A percentile compares a stretch with the other conserved stretches of the same genome.
phyloP scores from a whole-genome alignment of 1,140 invertebrate genomes.

The Zelostemma sp. region DNA sequence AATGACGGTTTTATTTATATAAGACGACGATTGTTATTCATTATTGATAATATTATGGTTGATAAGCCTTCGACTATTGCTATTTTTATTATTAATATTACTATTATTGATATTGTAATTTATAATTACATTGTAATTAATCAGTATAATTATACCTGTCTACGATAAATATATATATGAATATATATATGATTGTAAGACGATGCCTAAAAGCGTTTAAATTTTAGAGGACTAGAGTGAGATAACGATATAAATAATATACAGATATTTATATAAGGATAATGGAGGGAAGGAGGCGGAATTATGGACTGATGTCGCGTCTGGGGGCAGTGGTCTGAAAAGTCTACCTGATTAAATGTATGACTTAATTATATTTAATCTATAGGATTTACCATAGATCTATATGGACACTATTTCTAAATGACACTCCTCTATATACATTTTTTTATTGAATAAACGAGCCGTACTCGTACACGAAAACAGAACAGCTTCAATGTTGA shows the following conservation, averaged over 20 bases:
- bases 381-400: constrained; percentile 70
- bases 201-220: constrained; percentile 53
- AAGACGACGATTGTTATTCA: constrained; percentile 47
- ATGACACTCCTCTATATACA: constrained; percentile 62
- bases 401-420: constrained; percentile 61
- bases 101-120: constrained; percentile 9
- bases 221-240: constrained; percentile 54
- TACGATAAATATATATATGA: constrained; percentile 46
- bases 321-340: constrained; percentile 65
- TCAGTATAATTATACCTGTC: constrained; percentile 43
- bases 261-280: constrained; percentile 29
- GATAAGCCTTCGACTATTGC: constrained; percentile 17
- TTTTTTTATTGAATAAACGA: constrained; percentile 59
- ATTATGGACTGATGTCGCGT: constrained; percentile 40
- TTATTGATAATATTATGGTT: constrained; percentile 15
- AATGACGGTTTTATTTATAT: constrained; percentile 42
- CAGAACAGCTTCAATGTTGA: too few relatives aligned
- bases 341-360: constrained; percentile 71
- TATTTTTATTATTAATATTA: constrained; percentile 19
- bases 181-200: constrained; percentile 41
- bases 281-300: constrained; percentile 41
- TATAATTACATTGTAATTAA: constrained; percentile 13
- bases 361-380: constrained; percentile 70
- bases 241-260: constrained; percentile 42
- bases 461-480: constrained; percentile 45